Base-by-base conservation (phyloP, 2,113 vertebrate species). In the Dicaeum eximium region DNA sequence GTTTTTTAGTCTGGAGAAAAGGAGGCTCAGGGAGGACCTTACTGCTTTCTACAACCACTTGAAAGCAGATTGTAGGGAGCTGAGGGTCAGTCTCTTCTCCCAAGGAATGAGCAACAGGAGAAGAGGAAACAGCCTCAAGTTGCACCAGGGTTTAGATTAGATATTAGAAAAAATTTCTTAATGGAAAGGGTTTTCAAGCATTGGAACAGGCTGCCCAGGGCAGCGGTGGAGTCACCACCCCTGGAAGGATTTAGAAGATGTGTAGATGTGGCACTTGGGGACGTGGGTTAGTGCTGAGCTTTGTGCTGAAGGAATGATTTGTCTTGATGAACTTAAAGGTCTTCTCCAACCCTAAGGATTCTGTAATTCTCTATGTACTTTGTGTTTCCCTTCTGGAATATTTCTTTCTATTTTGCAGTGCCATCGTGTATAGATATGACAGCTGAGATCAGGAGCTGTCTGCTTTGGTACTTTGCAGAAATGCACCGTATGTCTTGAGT, bases 301-400 rank as follows among this genome's bases (percentile, higher is more conserved):
- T 60, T 61, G 54, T 78, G 33, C 45, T 86, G 19, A 37, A 45
- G 38, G 12, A 44, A 53, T 0, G 0, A 14, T 33, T 30, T 28
- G 23, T 25, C 28, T 61, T 28, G 23, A 24, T 40, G n/a, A n/a
- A 19, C 13, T 25, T 24, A 12, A 57, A 48, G 15, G 10, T 65
- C 42, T 42, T 28, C 31, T 67, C 21, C 15, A 35, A 3, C 16
- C 16, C 9, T 12, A 47, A 60, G 8, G 8, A 27, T 48, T 69
- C 25, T 18, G 1, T 47, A 45, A 25, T 74, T 74, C 30, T 33
- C 0, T 44, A 0, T 13, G n/a, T n/a, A n/a, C n/a, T n/a, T n/a
- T n/a, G n/a, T n/a, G 11, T 58, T 73, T 78, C 22, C 6, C 5
- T 50, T 57, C 57, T 37, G 30, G 30, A 73, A 73, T 61, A 18